phyloP scores from a whole-genome alignment of 2,797 vertebrate species.

The Aplochiton taeniatus region DNA sequence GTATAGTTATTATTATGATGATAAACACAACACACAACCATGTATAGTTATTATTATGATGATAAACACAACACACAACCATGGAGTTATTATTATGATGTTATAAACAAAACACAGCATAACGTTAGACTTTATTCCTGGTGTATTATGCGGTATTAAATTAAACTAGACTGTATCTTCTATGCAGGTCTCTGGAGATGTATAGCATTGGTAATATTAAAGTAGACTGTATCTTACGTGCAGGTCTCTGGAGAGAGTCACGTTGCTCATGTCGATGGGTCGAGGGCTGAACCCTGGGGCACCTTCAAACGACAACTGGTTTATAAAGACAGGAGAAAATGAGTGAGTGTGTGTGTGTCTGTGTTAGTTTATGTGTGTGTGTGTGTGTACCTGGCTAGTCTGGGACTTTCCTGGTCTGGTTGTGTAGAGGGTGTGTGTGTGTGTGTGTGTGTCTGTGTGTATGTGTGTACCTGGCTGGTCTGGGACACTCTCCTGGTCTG shows the following conservation, averaged over 20 bases:
- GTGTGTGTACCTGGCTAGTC: background rate
- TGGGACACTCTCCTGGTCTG: constrained; percentile 89
- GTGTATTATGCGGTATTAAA: no score
- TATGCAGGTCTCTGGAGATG: no score
- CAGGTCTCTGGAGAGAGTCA: constrained; percentile 90
- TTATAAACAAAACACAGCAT: no score
- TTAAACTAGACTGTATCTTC: no score
- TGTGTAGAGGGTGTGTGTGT: background rate
- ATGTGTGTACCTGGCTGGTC: constrained; percentile 72
- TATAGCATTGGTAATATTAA: no score
- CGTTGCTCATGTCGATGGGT: constrained; percentile 96
- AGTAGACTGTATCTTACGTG: constrained; percentile 76
- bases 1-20: no score
- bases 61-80: no score
- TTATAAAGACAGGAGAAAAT: background rate
- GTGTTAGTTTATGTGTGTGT: background rate
- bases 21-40: no score
- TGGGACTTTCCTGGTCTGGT: background rate
- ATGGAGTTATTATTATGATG: no score
- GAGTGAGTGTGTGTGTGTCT: background rate
- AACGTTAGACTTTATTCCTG: no score
- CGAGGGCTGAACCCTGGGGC: constrained; percentile 86
- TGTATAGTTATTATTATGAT: no score
- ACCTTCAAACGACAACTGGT: constrained; percentile 87
- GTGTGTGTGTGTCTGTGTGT: background rate